These are phyloP conservation scores for Trissonchulus sp. DNA, from an alignment of 2,888 invertebrate genomes.

Conservation along the genomic window DNA sequence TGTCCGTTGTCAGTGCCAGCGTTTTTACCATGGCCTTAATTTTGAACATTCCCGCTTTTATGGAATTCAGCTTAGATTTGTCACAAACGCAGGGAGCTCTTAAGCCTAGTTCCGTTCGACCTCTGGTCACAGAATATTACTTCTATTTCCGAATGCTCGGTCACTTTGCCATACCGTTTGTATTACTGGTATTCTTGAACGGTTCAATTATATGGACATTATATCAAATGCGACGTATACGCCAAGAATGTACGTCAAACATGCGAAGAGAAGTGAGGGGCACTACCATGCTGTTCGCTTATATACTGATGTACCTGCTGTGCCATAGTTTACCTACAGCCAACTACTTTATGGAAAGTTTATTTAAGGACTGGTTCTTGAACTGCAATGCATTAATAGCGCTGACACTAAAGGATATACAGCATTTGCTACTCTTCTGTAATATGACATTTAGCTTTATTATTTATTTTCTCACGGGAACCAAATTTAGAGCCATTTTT, in stretches of 20 bases:
- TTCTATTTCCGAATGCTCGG: background rate
- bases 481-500: too few species aligned
- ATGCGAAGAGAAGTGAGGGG: slow-evolving; percentile 7
- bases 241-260: background rate
- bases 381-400: too few species aligned
- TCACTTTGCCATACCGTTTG: background rate
- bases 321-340: slow-evolving; percentile 9
- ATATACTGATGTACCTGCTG: background rate
- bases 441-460: too few species aligned
- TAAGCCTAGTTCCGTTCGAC: too few species aligned
- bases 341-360: background rate
- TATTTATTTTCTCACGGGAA: too few species aligned
- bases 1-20: background rate
- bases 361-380: too few species aligned
- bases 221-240: background rate
- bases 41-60: slow-evolving; percentile 6
- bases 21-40: background rate
- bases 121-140: slow-evolving; percentile 9
- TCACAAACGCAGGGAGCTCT: too few species aligned
- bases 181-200: slow-evolving; percentile 12
- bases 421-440: too few species aligned
- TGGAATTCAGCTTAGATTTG: background rate
- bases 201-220: slow-evolving; percentile 4
- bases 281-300: slow-evolving; percentile 5
- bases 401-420: too few species aligned